Conservation (phyloP, 2,888 invertebrate species). For the Heliconius erato region DNA sequence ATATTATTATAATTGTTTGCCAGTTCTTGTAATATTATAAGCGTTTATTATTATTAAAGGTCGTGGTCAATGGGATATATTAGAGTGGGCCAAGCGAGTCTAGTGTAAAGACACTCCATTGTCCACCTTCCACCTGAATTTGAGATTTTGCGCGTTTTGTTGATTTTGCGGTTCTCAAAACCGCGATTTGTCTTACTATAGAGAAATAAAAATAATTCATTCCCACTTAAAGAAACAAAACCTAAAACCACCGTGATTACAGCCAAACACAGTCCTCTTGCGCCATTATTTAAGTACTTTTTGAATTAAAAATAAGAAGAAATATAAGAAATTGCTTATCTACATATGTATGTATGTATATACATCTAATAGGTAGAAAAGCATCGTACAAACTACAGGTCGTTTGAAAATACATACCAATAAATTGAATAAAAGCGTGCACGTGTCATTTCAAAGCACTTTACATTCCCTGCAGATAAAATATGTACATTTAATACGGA, state of each 20-base stretch:
- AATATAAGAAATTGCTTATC: not conserved
- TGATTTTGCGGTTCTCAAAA: not conserved
- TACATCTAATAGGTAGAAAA: not conserved
- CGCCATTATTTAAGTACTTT: too few relatives aligned
- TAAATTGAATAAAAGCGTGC: slow-evolving; percentile 47
- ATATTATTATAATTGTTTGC: slow-evolving; percentile 10
- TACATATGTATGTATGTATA: not conserved
- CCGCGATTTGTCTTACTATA: not conserved
- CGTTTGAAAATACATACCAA: slow-evolving; percentile 45
- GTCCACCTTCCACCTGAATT: too few relatives aligned
- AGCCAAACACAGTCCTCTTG: not conserved
- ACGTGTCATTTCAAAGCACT: slow-evolving; percentile 47
- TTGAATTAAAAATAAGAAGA: not conserved
- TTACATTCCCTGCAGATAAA: slow-evolving; percentile 46
- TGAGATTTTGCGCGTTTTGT: not conserved
- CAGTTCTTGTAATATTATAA: not conserved
- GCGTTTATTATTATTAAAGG: not conserved
- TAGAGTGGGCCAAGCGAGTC: too few relatives aligned
- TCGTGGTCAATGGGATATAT: not conserved
- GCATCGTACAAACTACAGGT: not conserved
- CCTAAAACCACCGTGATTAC: not conserved
- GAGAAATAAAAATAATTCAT: not conserved
- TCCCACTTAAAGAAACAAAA: not conserved
- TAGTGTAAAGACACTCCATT: too few relatives aligned
- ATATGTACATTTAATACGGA: slow-evolving; percentile 48